Evolutionary conservation across 2,113 vertebrate species (phyloP), one percentile per base, ranked within the genome.

Genomic region (Halcyon senegalensis): DNA sequence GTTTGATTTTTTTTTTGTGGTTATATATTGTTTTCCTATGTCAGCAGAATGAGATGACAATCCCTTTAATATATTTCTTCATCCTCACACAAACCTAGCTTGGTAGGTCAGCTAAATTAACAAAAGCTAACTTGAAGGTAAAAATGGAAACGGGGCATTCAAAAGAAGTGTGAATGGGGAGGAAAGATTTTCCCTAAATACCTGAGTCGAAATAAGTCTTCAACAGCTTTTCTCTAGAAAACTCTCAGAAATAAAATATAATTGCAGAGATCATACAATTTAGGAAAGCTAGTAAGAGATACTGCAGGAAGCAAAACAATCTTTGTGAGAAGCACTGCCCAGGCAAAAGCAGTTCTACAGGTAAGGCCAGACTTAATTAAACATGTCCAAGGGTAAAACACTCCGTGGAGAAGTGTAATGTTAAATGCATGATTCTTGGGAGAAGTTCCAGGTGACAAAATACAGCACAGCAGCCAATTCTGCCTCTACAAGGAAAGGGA

Each of bases 241-340:
- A 69, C 23, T 6, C 35, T 85, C 50, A 89, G 81, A 87, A 95
- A 96, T 46, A 91, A 96, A 93, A 93, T 33, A 55, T 46, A 92
- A 88, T 69, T 81, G 25, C 58, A 89, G 10, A 63, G 37, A 83
- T 84, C 14, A 60, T 63, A 81, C 59, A 5, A 70, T 12, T 58
- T 35, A 51, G 18, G 89, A 90, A 86, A 87, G 39, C 31, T 78
- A 68, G 16, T 70, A 70, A 53, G 19, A 83, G 55, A 76, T 31
- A 46, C 14, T 86, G 86, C 31, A 93, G 59, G 28, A 93, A 96
- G 81, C 24, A 83, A 72, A 58, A 56, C n/a, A 67, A 63, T 31
- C 41, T n/a, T 66, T 60, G 70, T 83, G 59, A 90, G 90, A 84
- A 80, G 25, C 12, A 62, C 10, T 35, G 30, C 10, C 68, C 33